Base-by-base conservation (phyloP, 2,113 vertebrate genomes). In the Corydoras sp. region DNA sequence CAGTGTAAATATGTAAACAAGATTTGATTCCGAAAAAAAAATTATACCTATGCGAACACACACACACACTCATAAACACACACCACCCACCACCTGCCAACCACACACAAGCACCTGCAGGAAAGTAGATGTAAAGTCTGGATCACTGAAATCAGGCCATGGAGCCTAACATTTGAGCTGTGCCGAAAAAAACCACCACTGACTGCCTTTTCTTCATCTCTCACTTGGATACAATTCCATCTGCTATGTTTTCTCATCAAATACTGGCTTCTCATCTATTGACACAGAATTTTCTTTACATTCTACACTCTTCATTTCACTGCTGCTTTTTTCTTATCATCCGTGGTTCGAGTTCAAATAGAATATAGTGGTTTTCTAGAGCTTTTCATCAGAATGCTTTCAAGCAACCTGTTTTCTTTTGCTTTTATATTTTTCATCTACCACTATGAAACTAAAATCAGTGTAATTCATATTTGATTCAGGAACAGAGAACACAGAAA, bases 321-420 rank as follows among this genome's bases (percentile, higher is more conserved):
- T 29, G 51, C 56, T 62, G 63, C 65, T 54, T 65, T 49, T 54
- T 63, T 69, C 68, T 74, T 67, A 71, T 75, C 69, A 66, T 61
- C 69, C 68, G 49, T 9, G 61, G 65, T 74, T 68, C 62, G 69
- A 73, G 70, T 74, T 68, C 49, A 67, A 68, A 75, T 50, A 67
- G 72, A 80, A 75, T 75, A 69, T 32, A 9, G 12, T 59, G 71
- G 56, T 65, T 60, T 51, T 69, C 48, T 24, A 24, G 62, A 32
- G 43, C 60, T 53, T 80, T 67, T 75, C 65, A 71, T 58, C 62
- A 66, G 15, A 11, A 11, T 9, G 30, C 31, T 43, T 73, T 59
- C 60, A 68, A 18, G 15, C 50, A 13, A 50, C 24, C 49, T 18
- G 14, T 49, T 43, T 62, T 65, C 68, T 70, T 73, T 62, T 65